Percentiles rank a stretch among this genome's conserved stretches.
phyloP scores from a whole-genome alignment of 1,140 invertebrate genomes.

The Meloidogyne exigua region DNA sequence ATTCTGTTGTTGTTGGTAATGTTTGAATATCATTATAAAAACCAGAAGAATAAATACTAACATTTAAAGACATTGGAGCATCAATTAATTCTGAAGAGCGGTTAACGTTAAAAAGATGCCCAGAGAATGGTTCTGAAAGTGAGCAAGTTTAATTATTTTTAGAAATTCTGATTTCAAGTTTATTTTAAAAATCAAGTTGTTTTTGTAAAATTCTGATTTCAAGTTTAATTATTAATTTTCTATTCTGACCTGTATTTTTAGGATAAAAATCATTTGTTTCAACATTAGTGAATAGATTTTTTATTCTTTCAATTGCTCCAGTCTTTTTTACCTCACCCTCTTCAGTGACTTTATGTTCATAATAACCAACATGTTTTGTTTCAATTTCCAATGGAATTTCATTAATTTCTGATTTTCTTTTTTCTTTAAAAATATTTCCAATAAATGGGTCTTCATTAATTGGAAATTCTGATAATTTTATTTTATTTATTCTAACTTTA shows the following conservation, averaged over 20 bases:
- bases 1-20: background rate
- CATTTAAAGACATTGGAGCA: background rate
- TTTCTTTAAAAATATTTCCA: constrained; percentile 14
- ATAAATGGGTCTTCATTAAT: constrained; percentile 11
- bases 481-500: background rate
- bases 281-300: background rate
- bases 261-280: background rate
- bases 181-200: no score
- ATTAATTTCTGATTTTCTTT: constrained; percentile 13
- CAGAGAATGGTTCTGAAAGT: background rate
- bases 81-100: background rate
- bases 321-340: background rate
- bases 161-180: no score
- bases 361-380: background rate
- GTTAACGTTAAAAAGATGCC: background rate
- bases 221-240: background rate
- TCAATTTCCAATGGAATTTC: constrained; percentile 13
- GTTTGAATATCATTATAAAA: background rate
- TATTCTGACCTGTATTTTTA: background rate
- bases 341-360: background rate
- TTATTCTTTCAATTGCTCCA: background rate
- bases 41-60: background rate
- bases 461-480: background rate
- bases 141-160: no score
- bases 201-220: no score